Conservation (phyloP, 2,113 vertebrate species). For the Leucoraja erinaceus region DNA sequence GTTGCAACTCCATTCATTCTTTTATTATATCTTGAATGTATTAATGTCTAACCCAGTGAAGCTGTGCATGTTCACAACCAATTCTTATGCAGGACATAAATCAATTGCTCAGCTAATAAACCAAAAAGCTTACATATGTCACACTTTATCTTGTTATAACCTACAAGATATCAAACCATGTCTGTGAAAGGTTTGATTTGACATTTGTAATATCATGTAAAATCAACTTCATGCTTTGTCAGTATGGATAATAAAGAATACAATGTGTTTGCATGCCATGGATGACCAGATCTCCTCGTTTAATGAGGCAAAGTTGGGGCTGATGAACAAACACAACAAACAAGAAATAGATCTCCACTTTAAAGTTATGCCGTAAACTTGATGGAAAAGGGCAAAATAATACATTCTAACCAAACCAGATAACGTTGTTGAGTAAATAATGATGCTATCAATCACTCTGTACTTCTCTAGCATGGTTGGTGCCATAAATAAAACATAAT, state of each 20-base stretch:
- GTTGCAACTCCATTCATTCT: background rate
- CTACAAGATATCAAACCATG: background rate
- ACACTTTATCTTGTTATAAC: background rate
- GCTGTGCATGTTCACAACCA: background rate
- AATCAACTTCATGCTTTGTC: background rate
- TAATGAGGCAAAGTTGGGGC: background rate
- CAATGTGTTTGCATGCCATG: background rate
- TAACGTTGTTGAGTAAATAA: background rate
- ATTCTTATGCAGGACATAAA: background rate
- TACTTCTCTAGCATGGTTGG: background rate
- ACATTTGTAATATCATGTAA: background rate
- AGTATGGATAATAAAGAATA: background rate
- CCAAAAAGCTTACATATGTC: background rate
- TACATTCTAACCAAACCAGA: background rate
- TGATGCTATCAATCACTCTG: background rate
- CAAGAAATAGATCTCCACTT: background rate
- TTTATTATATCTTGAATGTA: background rate
- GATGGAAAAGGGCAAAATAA: background rate
- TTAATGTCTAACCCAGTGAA: background rate
- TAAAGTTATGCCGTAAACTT: background rate
- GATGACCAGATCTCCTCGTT: background rate
- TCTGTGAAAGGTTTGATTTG: background rate
- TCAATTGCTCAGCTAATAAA: slow-evolving; percentile 10
- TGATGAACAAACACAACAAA: background rate
- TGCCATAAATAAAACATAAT: background rate